Evolutionary conservation across 2,797 vertebrate species (phyloP).

Genomic region (Adrianichthys oophorus): DNA sequence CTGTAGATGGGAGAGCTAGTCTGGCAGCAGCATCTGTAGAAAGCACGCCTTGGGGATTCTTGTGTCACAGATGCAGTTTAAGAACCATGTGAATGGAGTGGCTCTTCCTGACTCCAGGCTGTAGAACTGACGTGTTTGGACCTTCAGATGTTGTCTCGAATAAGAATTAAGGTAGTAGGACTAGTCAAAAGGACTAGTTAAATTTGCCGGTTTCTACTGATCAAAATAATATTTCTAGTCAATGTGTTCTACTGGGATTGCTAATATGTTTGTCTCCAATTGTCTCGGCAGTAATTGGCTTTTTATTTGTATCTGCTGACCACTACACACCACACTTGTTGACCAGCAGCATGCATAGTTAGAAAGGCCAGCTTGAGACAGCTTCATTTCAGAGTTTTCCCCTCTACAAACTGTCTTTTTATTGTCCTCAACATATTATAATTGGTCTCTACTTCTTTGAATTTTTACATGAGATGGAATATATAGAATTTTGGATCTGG

Average conservation of each 20-base stretch:
- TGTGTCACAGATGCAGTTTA: slow-evolving; percentile 73
- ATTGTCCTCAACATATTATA: too few relatives aligned
- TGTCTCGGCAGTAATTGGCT: slow-evolving; percentile 61
- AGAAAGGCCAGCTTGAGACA: slow-evolving; percentile 41
- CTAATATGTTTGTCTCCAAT: slow-evolving; percentile 63
- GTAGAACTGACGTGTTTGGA: slow-evolving; percentile 67
- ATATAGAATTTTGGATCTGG: too few relatives aligned
- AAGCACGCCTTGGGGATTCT: slow-evolving; percentile 68
- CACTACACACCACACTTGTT: slow-evolving; percentile 37
- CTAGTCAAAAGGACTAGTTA: slow-evolving; percentile 64
- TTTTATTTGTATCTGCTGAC: slow-evolving; percentile 53
- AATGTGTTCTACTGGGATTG: slow-evolving; percentile 54
- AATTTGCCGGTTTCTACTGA: slow-evolving; percentile 69
- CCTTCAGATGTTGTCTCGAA: slow-evolving; percentile 68
- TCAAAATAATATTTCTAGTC: slow-evolving; percentile 64
- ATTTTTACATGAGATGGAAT: too few relatives aligned
- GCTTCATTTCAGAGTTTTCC: slow-evolving; percentile 26
- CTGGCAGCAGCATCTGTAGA: slow-evolving; percentile 72
- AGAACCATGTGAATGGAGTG: slow-evolving; percentile 62
- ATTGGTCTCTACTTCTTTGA: too few relatives aligned
- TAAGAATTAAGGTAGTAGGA: slow-evolving; percentile 51
- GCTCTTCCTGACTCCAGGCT: slow-evolving; percentile 59
- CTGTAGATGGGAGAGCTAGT: slow-evolving; percentile 60
- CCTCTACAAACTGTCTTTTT: slow-evolving; percentile 1
- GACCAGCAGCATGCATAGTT: slow-evolving; percentile 24